Evolutionary conservation across 2,113 vertebrate species (phyloP).

Genomic region (Eolophus roseicapilla): DNA sequence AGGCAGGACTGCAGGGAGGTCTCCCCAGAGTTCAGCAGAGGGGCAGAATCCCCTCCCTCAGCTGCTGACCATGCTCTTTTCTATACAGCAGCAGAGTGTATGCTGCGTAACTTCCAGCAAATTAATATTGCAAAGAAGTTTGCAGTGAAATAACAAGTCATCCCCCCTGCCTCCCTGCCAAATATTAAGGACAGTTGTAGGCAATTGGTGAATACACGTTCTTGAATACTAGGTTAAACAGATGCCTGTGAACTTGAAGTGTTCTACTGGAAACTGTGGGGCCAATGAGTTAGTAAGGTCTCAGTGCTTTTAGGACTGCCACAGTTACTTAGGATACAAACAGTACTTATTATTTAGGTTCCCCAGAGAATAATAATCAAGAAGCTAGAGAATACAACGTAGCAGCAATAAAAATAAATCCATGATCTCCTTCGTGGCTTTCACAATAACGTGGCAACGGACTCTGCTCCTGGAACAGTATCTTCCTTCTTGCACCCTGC

Average conservation of each 20-base stretch:
- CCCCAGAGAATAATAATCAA: slow-evolving; percentile 1
- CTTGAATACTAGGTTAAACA: not conserved
- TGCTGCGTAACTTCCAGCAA: not conserved
- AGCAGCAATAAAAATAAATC: slow-evolving; percentile 40
- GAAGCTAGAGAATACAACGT: not conserved
- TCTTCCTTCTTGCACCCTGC: not conserved
- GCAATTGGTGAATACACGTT: not conserved
- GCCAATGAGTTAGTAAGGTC: not conserved
- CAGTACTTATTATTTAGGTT: not conserved
- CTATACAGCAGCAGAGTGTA: not conserved
- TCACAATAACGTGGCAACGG: slow-evolving; percentile 18
- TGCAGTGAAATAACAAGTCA: not conserved
- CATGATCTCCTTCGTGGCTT: not conserved
- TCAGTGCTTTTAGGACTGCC: not conserved
- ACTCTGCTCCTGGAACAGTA: not conserved
- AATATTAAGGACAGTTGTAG: not conserved
- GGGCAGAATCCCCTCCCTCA: not conserved
- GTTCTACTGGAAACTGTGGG: not conserved
- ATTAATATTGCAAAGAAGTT: not conserved
- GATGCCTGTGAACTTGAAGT: not conserved
- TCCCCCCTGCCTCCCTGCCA: not conserved
- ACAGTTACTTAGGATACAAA: not conserved
- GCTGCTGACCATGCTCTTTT: not conserved
- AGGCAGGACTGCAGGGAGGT: not conserved
- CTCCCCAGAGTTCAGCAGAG: not conserved